phyloP scores from a whole-genome alignment of 2,113 vertebrate species.

The Ammospiza nelsoni region DNA sequence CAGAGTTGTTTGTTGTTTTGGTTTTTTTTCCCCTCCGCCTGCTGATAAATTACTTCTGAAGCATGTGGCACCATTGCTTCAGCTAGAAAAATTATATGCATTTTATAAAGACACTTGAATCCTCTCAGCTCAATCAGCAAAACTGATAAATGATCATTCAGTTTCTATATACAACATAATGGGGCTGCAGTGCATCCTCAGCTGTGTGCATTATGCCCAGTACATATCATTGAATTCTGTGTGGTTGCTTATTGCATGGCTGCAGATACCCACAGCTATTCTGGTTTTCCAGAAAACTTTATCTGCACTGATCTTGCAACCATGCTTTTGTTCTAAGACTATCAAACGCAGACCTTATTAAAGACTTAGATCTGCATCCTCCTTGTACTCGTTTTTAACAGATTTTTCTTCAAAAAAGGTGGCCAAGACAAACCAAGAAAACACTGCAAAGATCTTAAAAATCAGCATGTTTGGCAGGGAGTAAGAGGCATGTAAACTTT shows the following conservation, averaged over 20 bases:
- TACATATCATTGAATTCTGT: not conserved
- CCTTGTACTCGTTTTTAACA: not conserved
- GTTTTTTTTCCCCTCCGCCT: not conserved
- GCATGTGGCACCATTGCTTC: not conserved
- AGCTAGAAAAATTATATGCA: not conserved
- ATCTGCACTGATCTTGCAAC: not conserved
- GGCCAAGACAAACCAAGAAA: not conserved
- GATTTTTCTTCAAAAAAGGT: not conserved
- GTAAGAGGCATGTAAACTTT: not conserved
- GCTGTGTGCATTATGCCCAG: not conserved
- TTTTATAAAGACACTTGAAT: constrained; percentile 6
- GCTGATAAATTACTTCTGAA: constrained; percentile 20
- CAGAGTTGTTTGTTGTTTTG: not conserved
- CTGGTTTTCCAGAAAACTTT: not conserved
- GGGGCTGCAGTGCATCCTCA: not conserved
- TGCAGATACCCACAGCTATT: not conserved
- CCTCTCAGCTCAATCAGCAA: constrained; percentile 14
- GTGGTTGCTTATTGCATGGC: not conserved
- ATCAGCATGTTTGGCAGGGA: not conserved
- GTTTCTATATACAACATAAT: not conserved
- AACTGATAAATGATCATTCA: constrained; percentile 16
- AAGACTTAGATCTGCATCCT: not conserved
- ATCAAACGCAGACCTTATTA: not conserved
- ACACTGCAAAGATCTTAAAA: not conserved
- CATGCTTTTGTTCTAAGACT: not conserved